phyloP scores from a whole-genome alignment of 1,140 invertebrate species.

The Odontomachus brunneus region DNA sequence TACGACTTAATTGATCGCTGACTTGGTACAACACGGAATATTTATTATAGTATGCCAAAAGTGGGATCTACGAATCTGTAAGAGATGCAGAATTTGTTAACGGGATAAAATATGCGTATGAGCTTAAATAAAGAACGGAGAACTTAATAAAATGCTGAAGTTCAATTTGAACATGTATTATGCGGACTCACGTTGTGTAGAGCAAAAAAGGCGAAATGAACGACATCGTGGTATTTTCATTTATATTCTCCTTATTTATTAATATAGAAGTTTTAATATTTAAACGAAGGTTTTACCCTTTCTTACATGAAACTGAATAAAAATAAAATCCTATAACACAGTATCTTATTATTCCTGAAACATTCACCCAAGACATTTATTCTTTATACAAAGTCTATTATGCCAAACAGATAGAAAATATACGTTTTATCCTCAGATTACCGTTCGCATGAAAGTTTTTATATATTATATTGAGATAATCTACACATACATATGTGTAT shows the following conservation, averaged over 20 bases:
- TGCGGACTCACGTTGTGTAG: constrained; percentile 39
- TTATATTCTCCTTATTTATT: constrained; percentile 73
- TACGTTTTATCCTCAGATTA: constrained; percentile 7
- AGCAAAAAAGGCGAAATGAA: constrained; percentile 52
- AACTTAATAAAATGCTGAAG: constrained; percentile 66
- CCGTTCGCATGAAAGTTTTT: background rate
- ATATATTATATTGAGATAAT: constrained; percentile 10
- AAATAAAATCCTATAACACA: constrained; percentile 70
- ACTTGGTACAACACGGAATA: constrained; percentile 64
- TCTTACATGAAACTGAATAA: constrained; percentile 70
- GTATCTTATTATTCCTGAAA: constrained; percentile 55
- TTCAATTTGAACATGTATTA: constrained; percentile 48
- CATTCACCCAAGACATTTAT: constrained; percentile 54
- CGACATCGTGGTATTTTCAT: constrained; percentile 68
- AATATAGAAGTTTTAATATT: constrained; percentile 74
- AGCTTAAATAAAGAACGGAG: constrained; percentile 63
- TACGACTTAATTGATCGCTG: constrained; percentile 28
- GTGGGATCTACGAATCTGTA: constrained; percentile 72
- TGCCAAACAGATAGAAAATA: constrained; percentile 41
- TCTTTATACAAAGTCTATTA: constrained; percentile 43
- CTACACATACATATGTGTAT: background rate
- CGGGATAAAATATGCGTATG: constrained; percentile 60
- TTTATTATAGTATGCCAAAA: constrained; percentile 76
- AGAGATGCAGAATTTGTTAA: constrained; percentile 69
- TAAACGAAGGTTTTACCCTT: constrained; percentile 68